These are phyloP conservation scores for Epinephelus lanceolatus DNA, from an alignment of 2,113 vertebrate species.

Conservation along the genomic window DNA sequence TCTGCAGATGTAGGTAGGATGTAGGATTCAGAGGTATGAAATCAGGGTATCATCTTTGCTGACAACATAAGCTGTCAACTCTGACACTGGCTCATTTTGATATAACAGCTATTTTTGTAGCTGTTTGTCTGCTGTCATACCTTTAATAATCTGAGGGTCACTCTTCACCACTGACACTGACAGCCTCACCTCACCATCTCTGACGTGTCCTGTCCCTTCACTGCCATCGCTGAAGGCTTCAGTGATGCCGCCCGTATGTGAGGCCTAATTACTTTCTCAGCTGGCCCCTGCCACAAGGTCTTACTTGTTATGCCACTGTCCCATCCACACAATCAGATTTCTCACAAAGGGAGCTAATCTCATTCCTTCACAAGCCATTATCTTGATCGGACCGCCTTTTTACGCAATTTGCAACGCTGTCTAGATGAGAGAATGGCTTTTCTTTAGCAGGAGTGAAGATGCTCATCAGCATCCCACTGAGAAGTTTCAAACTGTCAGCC, in stretches of 20 bases:
- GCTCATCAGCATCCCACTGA: constrained; percentile 69
- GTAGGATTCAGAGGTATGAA: no score
- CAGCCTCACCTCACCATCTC: background rate
- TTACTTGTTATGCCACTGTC: constrained; percentile 76
- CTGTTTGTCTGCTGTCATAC: constrained; percentile 16
- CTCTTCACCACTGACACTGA: background rate
- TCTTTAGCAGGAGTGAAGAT: constrained; percentile 65
- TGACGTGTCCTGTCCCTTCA: constrained; percentile 26
- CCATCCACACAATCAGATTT: constrained; percentile 79
- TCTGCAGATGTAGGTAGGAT: no score
- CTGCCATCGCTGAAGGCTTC: constrained; percentile 34
- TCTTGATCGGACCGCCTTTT: constrained; percentile 78
- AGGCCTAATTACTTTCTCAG: constrained; percentile 78
- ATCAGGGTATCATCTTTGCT: no score
- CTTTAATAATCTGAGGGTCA: background rate
- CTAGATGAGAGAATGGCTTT: constrained; percentile 80
- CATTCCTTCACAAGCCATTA: constrained; percentile 85
- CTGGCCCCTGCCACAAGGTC: constrained; percentile 79
- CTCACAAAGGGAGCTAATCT: constrained; percentile 83
- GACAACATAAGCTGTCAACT: no score
- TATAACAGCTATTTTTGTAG: background rate
- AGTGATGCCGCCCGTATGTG: constrained; percentile 66
- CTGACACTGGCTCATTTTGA: no score
- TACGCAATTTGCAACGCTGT: constrained; percentile 64
- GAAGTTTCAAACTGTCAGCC: constrained; percentile 86